phyloP scores from a whole-genome alignment of 2,113 vertebrate genomes.

The Oxygymnocypris stewartii region DNA sequence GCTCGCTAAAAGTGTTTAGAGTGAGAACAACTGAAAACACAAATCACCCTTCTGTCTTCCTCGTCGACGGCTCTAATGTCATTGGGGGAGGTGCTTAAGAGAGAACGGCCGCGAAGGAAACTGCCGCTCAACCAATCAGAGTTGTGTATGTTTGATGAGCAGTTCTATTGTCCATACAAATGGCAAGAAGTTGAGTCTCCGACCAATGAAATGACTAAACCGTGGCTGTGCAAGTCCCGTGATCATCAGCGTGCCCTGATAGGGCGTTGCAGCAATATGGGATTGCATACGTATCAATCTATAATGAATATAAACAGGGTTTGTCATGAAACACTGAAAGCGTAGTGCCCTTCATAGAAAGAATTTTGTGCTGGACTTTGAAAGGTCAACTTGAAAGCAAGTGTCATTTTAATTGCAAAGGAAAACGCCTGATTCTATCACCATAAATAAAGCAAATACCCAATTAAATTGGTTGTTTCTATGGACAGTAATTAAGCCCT shows the following conservation, averaged over 20 bases:
- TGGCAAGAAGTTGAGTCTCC: neutral
- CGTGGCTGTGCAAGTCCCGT: constrained; percentile 64
- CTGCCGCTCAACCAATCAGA: constrained; percentile 40
- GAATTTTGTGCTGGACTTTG: neutral
- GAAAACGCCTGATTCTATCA: neutral
- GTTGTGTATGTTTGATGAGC: constrained; percentile 45
- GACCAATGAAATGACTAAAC: constrained; percentile 66
- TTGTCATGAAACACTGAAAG: neutral
- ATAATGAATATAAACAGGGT: neutral
- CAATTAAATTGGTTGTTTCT: neutral
- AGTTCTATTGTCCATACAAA: constrained; percentile 38
- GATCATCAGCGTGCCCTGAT: constrained; percentile 61
- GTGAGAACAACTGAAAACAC: constrained; percentile 18
- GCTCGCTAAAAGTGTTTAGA: neutral
- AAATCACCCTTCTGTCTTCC: constrained; percentile 47
- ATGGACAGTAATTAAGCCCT: neutral
- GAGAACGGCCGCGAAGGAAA: neutral
- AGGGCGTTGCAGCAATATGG: constrained; percentile 15
- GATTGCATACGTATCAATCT: neutral
- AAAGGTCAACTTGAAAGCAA: neutral
- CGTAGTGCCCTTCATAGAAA: neutral
- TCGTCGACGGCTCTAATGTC: constrained; percentile 50
- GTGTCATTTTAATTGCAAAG: neutral
- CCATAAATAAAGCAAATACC: neutral
- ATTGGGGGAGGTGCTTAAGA: constrained; percentile 50